Conservation (phyloP, 2,113 vertebrate species). For the Pelecanoides urinatrix region DNA sequence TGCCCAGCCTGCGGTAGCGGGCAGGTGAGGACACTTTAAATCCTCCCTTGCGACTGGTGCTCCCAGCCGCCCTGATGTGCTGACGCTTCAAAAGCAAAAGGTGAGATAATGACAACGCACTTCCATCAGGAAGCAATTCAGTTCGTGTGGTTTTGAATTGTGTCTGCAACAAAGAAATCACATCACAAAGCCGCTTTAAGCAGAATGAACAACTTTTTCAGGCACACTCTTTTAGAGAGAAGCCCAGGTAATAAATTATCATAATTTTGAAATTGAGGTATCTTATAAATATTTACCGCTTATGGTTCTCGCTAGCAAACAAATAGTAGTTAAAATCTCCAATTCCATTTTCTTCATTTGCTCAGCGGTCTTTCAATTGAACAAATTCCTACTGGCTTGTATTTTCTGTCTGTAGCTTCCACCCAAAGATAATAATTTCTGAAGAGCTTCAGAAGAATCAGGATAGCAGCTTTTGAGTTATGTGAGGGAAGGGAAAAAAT, state of each 20-base stretch:
- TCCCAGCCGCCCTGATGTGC: neutral
- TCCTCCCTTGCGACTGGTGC: neutral
- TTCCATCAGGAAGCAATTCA: neutral
- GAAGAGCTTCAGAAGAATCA: neutral
- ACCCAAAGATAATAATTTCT: neutral
- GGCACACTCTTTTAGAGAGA: neutral
- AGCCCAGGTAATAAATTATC: neutral
- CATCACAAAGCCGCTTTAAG: neutral
- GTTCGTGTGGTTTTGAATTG: neutral
- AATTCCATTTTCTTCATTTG: neutral
- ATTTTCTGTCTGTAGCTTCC: neutral
- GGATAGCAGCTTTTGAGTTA: constrained; percentile 13
- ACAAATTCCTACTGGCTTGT: neutral
- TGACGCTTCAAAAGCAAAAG: neutral
- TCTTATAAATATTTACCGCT: neutral
- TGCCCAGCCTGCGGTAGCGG: neutral
- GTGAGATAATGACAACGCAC: neutral
- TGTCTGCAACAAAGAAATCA: neutral
- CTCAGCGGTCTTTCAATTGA: neutral
- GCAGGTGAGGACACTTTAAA: neutral
- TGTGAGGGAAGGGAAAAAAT: neutral
- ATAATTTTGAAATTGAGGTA: neutral
- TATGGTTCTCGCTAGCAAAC: neutral
- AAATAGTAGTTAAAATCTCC: neutral
- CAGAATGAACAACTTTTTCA: neutral